Evolutionary conservation across 2,888 invertebrate species (phyloP).

Genomic region (Oegoconia quadripuncta): DNA sequence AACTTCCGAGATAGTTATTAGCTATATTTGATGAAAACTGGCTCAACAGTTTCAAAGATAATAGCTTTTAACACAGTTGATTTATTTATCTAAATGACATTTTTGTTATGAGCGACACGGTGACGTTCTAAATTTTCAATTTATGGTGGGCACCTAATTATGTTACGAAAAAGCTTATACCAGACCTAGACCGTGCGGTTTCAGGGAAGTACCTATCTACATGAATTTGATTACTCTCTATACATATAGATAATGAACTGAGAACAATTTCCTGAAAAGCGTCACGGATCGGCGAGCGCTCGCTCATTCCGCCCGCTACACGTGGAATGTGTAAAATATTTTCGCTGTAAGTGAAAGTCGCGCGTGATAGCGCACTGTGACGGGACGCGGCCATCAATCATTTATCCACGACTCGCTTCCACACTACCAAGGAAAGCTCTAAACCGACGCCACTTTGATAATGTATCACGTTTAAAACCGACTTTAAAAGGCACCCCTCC

Average conservation of each 20-base stretch:
- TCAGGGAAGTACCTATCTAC: too few relatives aligned
- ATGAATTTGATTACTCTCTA: too few relatives aligned
- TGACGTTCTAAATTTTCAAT: too few relatives aligned
- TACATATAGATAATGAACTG: background rate
- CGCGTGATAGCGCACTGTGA: conserved; percentile 54
- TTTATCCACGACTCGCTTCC: conserved; percentile 63
- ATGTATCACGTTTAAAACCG: conserved; percentile 71
- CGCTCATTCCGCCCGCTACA: conserved; percentile 37
- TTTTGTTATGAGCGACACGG: too few relatives aligned
- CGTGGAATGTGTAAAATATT: conserved; percentile 54
- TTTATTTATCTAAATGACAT: too few relatives aligned
- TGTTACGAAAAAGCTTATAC: too few relatives aligned
- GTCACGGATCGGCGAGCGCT: conserved; percentile 5
- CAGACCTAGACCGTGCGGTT: too few relatives aligned
- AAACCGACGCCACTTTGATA: conserved; percentile 65
- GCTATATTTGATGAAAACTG: too few relatives aligned
- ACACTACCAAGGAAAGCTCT: conserved; percentile 69
- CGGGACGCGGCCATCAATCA: conserved; percentile 63
- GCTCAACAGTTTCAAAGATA: too few relatives aligned
- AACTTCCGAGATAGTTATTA: too few relatives aligned
- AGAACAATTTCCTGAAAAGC: background rate
- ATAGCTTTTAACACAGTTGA: background rate
- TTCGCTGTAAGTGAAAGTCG: conserved; percentile 63
- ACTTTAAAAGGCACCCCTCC: conserved; percentile 58
- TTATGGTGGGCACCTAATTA: too few relatives aligned